phyloP scores from a whole-genome alignment of 2,113 vertebrate species.

The Cervus canadensis region DNA sequence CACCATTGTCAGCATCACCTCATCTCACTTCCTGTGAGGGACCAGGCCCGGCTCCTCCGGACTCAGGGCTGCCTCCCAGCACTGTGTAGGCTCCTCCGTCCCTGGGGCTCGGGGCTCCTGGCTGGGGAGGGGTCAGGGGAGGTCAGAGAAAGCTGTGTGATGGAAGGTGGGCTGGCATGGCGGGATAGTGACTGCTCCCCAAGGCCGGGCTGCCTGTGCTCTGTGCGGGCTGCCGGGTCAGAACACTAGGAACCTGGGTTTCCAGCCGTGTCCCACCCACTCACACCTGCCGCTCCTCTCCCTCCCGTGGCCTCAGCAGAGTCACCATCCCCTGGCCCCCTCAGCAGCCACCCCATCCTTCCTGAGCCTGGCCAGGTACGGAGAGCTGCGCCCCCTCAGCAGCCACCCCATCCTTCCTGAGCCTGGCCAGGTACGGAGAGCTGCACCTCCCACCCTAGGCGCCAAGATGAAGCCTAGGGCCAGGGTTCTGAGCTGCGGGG shows the following conservation, averaged over 20 bases:
- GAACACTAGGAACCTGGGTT: background rate
- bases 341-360: background rate
- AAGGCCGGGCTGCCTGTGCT: background rate
- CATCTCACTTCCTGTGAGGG: constrained; percentile 52
- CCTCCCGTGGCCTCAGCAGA: background rate
- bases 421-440: background rate
- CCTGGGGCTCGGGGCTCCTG: background rate
- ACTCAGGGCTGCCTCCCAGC: background rate
- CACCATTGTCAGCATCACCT: constrained; percentile 39
- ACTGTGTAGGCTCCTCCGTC: background rate
- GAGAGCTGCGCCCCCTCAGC: background rate
- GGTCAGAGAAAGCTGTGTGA: background rate
- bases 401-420: background rate
- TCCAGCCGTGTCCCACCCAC: background rate
- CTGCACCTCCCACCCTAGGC: background rate
- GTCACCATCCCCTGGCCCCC: background rate
- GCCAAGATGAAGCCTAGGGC: background rate
- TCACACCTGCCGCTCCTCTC: background rate
- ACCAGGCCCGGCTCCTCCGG: background rate
- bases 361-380: background rate
- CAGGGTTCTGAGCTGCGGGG: background rate
- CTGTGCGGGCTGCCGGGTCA: background rate
- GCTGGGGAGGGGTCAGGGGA: background rate
- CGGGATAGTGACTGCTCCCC: background rate
- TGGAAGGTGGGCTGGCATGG: background rate